A percentile compares a stretch with the other conserved stretches of the same genome.
Evolutionary conservation across 2,888 invertebrate genomes (phyloP).

Genomic region (Polydrusus pterygomalis): DNA sequence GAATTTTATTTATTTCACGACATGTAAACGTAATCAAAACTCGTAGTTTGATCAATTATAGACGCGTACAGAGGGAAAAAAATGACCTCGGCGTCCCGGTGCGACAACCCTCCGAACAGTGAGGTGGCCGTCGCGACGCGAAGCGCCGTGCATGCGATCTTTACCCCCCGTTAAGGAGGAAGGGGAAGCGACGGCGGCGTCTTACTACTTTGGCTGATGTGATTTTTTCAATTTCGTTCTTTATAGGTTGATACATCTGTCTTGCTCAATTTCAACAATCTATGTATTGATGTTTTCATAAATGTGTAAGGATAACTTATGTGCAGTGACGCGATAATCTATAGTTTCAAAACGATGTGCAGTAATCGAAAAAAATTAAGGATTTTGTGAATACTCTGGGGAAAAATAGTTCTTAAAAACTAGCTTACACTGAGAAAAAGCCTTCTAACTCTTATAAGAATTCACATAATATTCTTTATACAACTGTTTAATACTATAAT

Average conservation of each 20-base stretch:
- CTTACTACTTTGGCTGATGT: slow-evolving; percentile 50
- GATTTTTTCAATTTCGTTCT: slow-evolving; percentile 39
- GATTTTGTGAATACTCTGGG: no score
- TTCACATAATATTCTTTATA: no score
- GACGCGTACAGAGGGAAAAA: slow-evolving; percentile 19
- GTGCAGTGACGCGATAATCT: no score
- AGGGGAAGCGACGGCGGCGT: slow-evolving; percentile 40
- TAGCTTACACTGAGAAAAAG: no score
- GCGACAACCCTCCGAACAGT: slow-evolving; percentile 53
- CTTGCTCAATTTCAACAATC: slow-evolving; percentile 1
- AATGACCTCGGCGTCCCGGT: slow-evolving; percentile 31
- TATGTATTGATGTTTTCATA: slow-evolving; percentile 2
- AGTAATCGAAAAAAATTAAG: no score
- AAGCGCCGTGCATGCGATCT: slow-evolving; percentile 38
- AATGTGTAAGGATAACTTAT: no score
- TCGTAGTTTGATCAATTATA: slow-evolving; percentile 39
- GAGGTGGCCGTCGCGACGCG: slow-evolving; percentile 52
- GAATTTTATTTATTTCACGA: slow-evolving; percentile 8
- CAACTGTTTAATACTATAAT: no score
- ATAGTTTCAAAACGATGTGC: no score
- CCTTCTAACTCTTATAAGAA: no score
- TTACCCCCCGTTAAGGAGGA: slow-evolving; percentile 24
- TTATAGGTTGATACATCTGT: slow-evolving; percentile 8
- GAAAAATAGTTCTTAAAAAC: no score
- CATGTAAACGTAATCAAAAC: slow-evolving; percentile 1